A percentile compares a stretch with the other conserved stretches of the same genome.
Evolutionary conservation across 2,888 invertebrate species (phyloP).

Genomic region (Caenorhabditis doughertyi): DNA sequence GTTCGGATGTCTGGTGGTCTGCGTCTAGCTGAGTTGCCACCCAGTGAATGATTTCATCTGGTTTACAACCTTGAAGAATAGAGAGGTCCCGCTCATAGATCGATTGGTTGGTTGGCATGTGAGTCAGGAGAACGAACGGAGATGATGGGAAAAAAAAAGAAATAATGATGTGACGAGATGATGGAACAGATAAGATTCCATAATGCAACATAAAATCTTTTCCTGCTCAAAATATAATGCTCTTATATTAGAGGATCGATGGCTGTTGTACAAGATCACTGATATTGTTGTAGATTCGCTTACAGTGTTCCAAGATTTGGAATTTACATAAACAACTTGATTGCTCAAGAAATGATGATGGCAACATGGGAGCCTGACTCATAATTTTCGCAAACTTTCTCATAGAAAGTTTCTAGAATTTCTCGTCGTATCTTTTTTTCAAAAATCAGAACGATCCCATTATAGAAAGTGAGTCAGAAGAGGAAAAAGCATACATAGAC

Average conservation of each 20-base stretch:
- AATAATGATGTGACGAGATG: constrained; percentile 13
- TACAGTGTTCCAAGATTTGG: too few species aligned
- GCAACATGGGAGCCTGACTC: too few species aligned
- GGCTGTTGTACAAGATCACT: too few species aligned
- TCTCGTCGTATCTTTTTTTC: neutral
- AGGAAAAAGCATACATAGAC: constrained; percentile 21
- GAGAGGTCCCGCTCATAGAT: constrained; percentile 32
- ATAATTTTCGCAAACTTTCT: neutral
- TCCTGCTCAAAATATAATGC: too few species aligned
- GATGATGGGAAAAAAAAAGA: neutral
- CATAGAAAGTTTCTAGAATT: neutral
- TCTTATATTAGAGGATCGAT: too few species aligned
- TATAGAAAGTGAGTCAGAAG: constrained; percentile 20
- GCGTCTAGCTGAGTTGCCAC: constrained; percentile 32
- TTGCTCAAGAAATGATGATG: too few species aligned
- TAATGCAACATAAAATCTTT: neutral
- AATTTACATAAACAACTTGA: too few species aligned
- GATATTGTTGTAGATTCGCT: too few species aligned
- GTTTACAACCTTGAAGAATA: constrained; percentile 35
- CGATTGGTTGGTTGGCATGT: constrained; percentile 11
- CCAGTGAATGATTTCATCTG: constrained; percentile 40
- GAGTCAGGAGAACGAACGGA: neutral
- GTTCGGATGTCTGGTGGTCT: constrained; percentile 36
- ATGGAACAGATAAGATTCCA: neutral
- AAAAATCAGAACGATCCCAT: neutral